Conservation (phyloP, 2,797 vertebrate genomes). For the Myotis pilosus region DNA sequence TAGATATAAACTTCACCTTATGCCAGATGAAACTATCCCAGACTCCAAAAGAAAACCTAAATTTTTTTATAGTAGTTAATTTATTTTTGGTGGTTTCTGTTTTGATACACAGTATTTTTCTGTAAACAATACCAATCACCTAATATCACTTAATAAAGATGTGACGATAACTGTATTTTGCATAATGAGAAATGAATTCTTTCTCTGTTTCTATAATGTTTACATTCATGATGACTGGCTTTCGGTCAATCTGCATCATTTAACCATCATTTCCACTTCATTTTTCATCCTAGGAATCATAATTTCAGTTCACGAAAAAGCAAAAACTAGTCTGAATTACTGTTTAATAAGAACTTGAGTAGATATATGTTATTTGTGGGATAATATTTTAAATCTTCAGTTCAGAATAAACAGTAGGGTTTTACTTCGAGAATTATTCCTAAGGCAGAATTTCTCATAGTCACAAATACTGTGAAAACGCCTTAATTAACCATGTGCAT, state of each 20-base stretch:
- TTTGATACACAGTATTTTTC: constrained; percentile 6
- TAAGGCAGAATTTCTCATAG: neutral
- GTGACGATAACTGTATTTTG: neutral
- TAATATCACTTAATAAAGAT: neutral
- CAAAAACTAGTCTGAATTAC: neutral
- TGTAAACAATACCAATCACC: neutral
- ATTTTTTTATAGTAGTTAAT: neutral
- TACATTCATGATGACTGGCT: neutral
- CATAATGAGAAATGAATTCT: neutral
- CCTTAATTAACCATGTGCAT: neutral
- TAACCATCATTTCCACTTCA: neutral
- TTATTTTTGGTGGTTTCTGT: neutral
- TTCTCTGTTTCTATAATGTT: neutral
- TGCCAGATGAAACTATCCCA: neutral
- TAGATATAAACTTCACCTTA: neutral
- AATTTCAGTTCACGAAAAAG: neutral
- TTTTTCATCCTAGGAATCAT: neutral
- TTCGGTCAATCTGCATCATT: neutral
- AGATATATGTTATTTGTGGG: neutral
- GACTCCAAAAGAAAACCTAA: neutral
- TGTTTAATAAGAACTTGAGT: neutral
- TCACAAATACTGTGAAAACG: neutral
- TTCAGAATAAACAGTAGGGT: neutral
- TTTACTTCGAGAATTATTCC: neutral
- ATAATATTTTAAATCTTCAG: neutral